Percentiles rank a stretch among this genome's conserved stretches.
Conservation (phyloP, 2,113 vertebrate genomes). For the Lepus europaeus region DNA sequence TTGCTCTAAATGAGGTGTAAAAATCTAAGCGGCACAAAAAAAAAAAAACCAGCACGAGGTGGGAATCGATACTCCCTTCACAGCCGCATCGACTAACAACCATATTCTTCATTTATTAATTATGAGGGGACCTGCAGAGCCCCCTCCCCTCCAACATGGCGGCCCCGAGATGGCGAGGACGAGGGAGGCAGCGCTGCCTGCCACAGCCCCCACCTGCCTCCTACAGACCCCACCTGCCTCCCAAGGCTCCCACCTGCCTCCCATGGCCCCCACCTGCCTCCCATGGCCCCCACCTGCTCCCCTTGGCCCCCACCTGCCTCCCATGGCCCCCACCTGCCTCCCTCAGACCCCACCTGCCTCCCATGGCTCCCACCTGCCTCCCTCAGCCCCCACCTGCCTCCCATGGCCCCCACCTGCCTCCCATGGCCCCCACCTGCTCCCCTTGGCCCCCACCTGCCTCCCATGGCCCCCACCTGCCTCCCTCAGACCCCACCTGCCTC, state of each 20-base stretch:
- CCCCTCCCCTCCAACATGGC: not conserved
- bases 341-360: not conserved
- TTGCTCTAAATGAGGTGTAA: constrained; percentile 90
- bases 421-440: no score
- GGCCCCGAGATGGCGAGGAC: no score
- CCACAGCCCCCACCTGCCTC: no score
- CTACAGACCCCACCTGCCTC: no score
- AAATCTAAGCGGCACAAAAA: constrained; percentile 88
- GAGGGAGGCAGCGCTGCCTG: no score
- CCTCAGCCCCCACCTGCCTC: not conserved
- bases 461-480: no score
- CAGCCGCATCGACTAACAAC: constrained; percentile 91
- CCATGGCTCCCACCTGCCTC: no score
- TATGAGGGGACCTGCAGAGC: constrained; percentile 90
- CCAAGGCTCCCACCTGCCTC: not conserved
- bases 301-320: no score
- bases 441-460: no score
- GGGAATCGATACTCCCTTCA: constrained; percentile 89
- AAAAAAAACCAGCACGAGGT: constrained; percentile 82
- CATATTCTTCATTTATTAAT: constrained; percentile 93
- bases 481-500: no score
- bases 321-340: no score
- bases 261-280: not conserved
- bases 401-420: not conserved
- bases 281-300: no score